Evolutionary conservation across 2,797 vertebrate genomes (phyloP).

Genomic region (Oreonectes daqikongensis): DNA sequence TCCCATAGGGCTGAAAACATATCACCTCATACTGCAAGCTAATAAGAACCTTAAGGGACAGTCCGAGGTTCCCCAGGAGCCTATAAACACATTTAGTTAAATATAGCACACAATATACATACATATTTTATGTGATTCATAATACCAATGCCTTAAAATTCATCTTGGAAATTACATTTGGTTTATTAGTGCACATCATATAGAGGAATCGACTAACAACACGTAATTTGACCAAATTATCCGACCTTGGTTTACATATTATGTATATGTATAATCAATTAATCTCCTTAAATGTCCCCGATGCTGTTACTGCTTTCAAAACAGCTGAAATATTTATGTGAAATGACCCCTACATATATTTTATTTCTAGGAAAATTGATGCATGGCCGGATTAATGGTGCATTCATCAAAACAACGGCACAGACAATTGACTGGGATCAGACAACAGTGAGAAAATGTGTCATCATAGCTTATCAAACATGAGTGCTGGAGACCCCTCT

Average conservation of each 20-base stretch:
- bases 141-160: background rate
- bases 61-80: background rate
- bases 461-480: slow-evolving; percentile 71
- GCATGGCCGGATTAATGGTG: slow-evolving; percentile 22
- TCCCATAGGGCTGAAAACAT: slow-evolving; percentile 14
- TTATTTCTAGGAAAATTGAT: slow-evolving; percentile 25
- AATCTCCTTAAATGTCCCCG: slow-evolving; percentile 5
- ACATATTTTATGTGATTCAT: background rate
- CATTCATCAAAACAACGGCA: slow-evolving; percentile 45
- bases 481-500: slow-evolving; percentile 82
- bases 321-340: slow-evolving; percentile 26
- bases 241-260: background rate
- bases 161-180: background rate
- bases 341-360: slow-evolving; percentile 24
- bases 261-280: slow-evolving; percentile 12
- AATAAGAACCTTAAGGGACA: background rate
- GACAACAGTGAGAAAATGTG: slow-evolving; percentile 64
- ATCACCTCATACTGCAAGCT: slow-evolving; percentile 6
- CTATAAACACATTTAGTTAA: background rate
- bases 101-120: background rate
- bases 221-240: background rate
- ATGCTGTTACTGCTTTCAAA: background rate
- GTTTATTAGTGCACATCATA: background rate
- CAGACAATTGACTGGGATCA: slow-evolving; percentile 57
- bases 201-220: background rate